Base-by-base conservation (phyloP, 2,797 vertebrate genomes). In the Zalophus californianus region DNA sequence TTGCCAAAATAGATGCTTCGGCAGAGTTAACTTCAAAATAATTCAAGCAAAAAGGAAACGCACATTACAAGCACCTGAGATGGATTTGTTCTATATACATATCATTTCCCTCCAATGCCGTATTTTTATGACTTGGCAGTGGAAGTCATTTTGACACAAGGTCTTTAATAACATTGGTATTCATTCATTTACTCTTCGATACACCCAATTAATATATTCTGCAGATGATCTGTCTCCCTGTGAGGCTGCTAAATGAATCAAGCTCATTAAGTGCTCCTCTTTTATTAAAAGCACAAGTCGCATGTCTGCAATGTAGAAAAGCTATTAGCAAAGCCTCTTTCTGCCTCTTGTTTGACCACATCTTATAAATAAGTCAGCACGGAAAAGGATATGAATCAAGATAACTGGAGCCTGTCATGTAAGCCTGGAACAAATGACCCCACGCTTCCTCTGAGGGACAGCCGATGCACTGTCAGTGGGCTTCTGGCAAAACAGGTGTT, bases 201-300 rank as follows among this genome's bases (percentile, higher is more conserved):
- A 44, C 79, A 95, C 90, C 54, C 98, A 98, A 98, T 98, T 98
- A 98, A 96, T 50, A 90, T 1, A 97, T 97, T 88, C 44, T 86
- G 83, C 66, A 93, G 85, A 98, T 94, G 0, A 0, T 90, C 90
- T 97, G 97, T 98, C 94, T 96, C 72, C 92, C 86, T 94, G 56
- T 1, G 1, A 97, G 85, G n/a, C 87, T 98, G 92, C 85, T 98
- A 98, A 98, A 98, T 98, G 93, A 98, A 96, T 95, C 94, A 98
- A 90, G 86, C 95, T 98, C 97, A 97, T 97, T 98, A 98, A 96
- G 44, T 92, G 38, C 25, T 94, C 58, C 84, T 85, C 87, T 86
- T 95, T 98, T 98, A 98, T 98, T 98, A 97, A 98, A 97, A 97
- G 32, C 35, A 68, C 62, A 94, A 62, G 72, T 79, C 5, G 3